phyloP scores from a whole-genome alignment of 1,140 invertebrate genomes.

The Sesamia nonagrioides region DNA sequence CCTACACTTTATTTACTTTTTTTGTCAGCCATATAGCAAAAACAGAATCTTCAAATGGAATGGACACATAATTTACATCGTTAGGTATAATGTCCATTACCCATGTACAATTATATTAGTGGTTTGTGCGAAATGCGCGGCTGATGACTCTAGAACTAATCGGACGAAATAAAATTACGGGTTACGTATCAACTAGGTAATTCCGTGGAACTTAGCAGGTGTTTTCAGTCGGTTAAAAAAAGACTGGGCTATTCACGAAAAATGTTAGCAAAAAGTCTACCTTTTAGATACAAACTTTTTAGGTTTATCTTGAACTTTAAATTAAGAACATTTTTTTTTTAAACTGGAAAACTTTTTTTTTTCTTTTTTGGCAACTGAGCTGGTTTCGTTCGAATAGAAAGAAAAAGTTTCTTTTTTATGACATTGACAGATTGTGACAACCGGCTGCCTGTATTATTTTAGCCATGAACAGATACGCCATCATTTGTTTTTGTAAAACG shows the following conservation, averaged over 20 bases:
- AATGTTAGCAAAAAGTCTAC: slow-evolving; percentile 22
- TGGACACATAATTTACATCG: slow-evolving; percentile 37
- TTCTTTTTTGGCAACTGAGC: too few species aligned
- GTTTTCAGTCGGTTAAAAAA: slow-evolving; percentile 26
- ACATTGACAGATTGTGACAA: too few species aligned
- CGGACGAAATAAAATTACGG: slow-evolving; percentile 58
- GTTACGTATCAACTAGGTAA: slow-evolving; percentile 54
- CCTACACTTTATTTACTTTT: background rate
- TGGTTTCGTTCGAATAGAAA: too few species aligned
- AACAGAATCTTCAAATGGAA: slow-evolving; percentile 4
- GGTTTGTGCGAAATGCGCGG: slow-evolving; percentile 35
- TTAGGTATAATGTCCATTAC: slow-evolving; percentile 38
- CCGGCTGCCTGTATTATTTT: background rate
- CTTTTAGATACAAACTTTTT: background rate
- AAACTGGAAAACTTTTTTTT: background rate
- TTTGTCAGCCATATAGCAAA: background rate
- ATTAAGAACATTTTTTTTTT: slow-evolving; percentile 8
- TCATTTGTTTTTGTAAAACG: background rate
- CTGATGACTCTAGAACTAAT: slow-evolving; percentile 73
- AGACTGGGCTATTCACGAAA: background rate
- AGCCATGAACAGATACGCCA: background rate
- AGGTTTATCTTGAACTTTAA: background rate
- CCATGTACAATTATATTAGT: slow-evolving; percentile 40
- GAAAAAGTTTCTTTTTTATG: background rate
- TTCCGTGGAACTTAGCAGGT: slow-evolving; percentile 38